Evolutionary conservation across 2,113 vertebrate genomes (phyloP), one percentile per base, ranked within the genome.

Genomic region (Xenus cinereus): DNA sequence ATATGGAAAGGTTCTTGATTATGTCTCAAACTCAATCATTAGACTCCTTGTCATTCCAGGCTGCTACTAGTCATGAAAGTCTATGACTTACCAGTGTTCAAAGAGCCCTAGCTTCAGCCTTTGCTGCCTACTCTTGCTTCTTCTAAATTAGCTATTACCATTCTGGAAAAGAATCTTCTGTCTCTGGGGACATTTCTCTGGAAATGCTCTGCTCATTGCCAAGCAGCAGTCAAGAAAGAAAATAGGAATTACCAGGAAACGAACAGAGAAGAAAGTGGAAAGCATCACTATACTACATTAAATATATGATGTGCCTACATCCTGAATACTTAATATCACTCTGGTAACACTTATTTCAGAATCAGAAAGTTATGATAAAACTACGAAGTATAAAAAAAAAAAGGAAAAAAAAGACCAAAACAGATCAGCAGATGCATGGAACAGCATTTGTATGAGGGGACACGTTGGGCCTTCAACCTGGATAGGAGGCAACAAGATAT

Each of bases 291-390:
- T 9, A 12, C 14, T 68, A 46, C 17, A 46, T 51, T 17, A 68
- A 76, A 68, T 26, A 41, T 2, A 56, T 0, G 1, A 23, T 8
- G 2, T 43, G 22, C 10, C 27, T 62, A 16, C 6, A 16, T 33
- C 11, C 8, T 79, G 57, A 63, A 41, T 86, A 69, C 8, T n/a
- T 54, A 23, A 3, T 45, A 10, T 18, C 20, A 37, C 8, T 68
- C 15, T 46, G 3, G 20, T 84, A 86, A 46, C 7, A 5, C 20
- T 43, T 16, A 39, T 50, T 86, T 86, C 19, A 12, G 43, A 56
- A 37, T 28, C 28, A 63, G 63, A 86, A 68, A 63, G 12, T 39
- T 86, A 16, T 45, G 9, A 45, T 27, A 76, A 83, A 80, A 45
- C 14, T 63, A 18, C 8, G 30, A 46, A 62, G 7, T 33, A 73